These are phyloP conservation scores for Pantherophis guttatus DNA, from an alignment of 2,113 vertebrate species.

Conservation along the genomic window DNA sequence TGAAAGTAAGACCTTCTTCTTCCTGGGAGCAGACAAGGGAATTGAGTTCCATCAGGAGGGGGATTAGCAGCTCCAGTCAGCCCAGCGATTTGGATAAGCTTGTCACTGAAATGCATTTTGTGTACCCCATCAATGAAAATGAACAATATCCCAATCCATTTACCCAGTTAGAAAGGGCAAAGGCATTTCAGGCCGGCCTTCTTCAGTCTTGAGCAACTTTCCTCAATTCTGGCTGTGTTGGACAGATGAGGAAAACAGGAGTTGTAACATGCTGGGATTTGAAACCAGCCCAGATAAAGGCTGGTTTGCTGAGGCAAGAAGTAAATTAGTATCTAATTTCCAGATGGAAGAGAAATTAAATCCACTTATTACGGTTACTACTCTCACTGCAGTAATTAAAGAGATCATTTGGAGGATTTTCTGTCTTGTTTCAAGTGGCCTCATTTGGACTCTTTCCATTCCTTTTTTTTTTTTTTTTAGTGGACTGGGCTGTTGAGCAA, in stretches of 20 bases:
- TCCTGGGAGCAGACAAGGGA: background rate
- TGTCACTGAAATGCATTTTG: background rate
- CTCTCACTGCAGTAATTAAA: background rate
- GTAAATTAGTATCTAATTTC: background rate
- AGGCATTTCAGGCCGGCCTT: background rate
- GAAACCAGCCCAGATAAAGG: background rate
- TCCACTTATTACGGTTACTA: background rate
- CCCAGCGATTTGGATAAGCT: background rate
- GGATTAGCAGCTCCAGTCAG: background rate
- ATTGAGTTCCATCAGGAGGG: background rate
- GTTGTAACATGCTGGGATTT: background rate
- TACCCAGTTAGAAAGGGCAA: background rate
- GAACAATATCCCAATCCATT: background rate
- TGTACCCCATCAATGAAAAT: background rate
- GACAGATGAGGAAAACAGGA: background rate
- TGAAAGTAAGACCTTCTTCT: constrained; percentile 72
- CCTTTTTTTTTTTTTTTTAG: constrained; percentile 51
- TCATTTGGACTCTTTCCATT: background rate
- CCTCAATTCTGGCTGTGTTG: background rate
- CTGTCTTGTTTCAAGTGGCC: background rate
- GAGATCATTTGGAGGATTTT: background rate
- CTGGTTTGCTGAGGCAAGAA: background rate
- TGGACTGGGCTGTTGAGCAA: constrained; percentile 94
- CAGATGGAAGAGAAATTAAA: background rate
- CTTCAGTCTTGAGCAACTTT: background rate